phyloP scores from a whole-genome alignment of 37 sponge, comb jelly and placozoan genomes.

The Beroe forskalii region DNA sequence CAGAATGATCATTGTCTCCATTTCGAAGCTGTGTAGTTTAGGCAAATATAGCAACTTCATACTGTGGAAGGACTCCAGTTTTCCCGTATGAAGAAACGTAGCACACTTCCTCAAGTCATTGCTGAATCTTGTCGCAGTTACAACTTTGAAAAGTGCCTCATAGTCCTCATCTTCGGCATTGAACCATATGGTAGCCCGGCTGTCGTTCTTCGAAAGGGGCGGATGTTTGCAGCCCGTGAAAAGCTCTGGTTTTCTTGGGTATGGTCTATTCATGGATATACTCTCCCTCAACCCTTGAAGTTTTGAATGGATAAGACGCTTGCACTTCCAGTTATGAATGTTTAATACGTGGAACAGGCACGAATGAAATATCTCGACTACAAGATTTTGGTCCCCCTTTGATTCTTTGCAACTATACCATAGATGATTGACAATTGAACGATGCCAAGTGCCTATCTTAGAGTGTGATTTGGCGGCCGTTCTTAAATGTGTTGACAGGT shows the following conservation, averaged over 20 bases:
- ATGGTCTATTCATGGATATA: neutral
- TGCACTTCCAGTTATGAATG: too few relatives aligned
- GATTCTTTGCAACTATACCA: too few relatives aligned
- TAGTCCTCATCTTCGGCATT: neutral
- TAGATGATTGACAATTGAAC: too few relatives aligned
- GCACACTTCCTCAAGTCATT: neutral
- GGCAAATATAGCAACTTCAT: slow-evolving; percentile 1
- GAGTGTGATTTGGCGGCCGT: too few relatives aligned
- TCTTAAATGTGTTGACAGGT: too few relatives aligned
- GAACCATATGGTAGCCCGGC: neutral
- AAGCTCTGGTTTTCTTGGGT: neutral
- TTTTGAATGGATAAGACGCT: neutral
- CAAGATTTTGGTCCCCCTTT: too few relatives aligned
- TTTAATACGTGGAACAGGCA: too few relatives aligned
- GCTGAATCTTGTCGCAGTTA: neutral
- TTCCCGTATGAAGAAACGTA: neutral
- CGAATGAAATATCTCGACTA: too few relatives aligned
- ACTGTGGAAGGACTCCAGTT: slow-evolving; percentile 9
- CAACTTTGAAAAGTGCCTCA: neutral
- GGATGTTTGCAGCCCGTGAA: neutral
- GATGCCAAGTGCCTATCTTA: too few relatives aligned
- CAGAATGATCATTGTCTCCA: neutral
- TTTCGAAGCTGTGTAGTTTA: slow-evolving; percentile 25
- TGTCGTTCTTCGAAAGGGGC: neutral
- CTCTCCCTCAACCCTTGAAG: neutral